Percentiles rank a stretch among this genome's conserved stretches.
Conservation (phyloP, 1,140 invertebrate genomes). For the Drosophila obscura region DNA sequence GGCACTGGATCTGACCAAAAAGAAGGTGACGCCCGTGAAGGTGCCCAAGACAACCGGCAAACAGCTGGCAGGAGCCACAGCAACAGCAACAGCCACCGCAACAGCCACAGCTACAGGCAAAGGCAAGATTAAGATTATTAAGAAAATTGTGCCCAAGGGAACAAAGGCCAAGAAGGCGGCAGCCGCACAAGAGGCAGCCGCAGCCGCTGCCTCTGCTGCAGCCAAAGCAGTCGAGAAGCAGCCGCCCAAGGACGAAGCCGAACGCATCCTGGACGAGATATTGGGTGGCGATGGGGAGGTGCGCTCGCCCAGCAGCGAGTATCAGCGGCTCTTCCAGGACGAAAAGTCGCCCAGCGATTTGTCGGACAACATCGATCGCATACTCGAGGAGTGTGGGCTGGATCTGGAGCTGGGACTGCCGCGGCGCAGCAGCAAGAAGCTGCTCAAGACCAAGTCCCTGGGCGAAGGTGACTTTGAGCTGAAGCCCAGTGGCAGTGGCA, state of each 20-base stretch:
- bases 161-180: slow-evolving; percentile 72
- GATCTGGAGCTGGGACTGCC: slow-evolving; percentile 72
- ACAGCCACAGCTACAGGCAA: slow-evolving; percentile 56
- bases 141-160: slow-evolving; percentile 79
- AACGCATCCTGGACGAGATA: slow-evolving; percentile 75
- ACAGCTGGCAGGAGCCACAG: background rate
- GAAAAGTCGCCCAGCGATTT: slow-evolving; percentile 81
- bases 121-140: slow-evolving; percentile 71
- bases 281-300: slow-evolving; percentile 47
- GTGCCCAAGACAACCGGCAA: slow-evolving; percentile 22
- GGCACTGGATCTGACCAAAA: slow-evolving; percentile 73
- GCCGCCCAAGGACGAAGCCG: slow-evolving; percentile 64
- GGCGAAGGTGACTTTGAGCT: slow-evolving; percentile 72
- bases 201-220: background rate
- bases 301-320: slow-evolving; percentile 76
- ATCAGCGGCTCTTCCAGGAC: slow-evolving; percentile 73
- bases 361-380: slow-evolving; percentile 78
- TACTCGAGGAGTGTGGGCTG: slow-evolving; percentile 71
- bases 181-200: slow-evolving; percentile 33
- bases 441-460: slow-evolving; percentile 74
- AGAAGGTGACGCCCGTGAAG: slow-evolving; percentile 48
- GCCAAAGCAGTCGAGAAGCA: background rate
- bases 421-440: slow-evolving; percentile 62
- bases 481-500: slow-evolving; percentile 4
- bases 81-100: slow-evolving; percentile 19